phyloP scores from a whole-genome alignment of 2,113 vertebrate genomes.

The Otis tarda region DNA sequence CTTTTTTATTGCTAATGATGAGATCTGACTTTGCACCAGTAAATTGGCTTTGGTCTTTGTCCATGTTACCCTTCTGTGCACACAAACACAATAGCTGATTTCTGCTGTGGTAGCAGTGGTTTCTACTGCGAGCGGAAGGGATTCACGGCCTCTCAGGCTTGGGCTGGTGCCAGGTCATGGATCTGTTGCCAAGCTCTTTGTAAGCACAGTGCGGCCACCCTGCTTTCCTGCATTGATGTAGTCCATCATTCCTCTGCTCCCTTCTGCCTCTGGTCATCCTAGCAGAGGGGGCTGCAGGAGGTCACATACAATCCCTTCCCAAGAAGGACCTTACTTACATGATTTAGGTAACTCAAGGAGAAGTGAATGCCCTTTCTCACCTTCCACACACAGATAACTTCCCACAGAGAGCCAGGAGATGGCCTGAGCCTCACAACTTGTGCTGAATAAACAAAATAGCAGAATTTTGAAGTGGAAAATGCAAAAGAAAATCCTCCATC shows the following conservation, averaged over 20 bases:
- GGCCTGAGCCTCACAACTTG: neutral
- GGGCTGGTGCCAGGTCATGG: neutral
- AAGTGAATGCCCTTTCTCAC: neutral
- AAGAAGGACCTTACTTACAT: neutral
- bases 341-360: neutral
- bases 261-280: neutral
- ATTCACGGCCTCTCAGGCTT: neutral
- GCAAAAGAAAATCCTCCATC: neutral
- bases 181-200: neutral
- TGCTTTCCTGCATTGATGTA: neutral
- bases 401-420: neutral
- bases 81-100: neutral
- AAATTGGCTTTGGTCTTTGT: neutral
- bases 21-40: neutral
- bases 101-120: neutral
- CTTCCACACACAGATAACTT: neutral
- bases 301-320: neutral
- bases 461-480: neutral
- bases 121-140: neutral
- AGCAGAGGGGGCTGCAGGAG: neutral
- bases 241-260: neutral
- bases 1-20: neutral
- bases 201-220: neutral
- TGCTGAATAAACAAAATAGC: neutral
- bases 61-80: neutral